Evolutionary conservation across 2,797 vertebrate genomes (phyloP), one percentile per base, ranked within the genome.

Genomic region (Phylloscopus collybita): DNA sequence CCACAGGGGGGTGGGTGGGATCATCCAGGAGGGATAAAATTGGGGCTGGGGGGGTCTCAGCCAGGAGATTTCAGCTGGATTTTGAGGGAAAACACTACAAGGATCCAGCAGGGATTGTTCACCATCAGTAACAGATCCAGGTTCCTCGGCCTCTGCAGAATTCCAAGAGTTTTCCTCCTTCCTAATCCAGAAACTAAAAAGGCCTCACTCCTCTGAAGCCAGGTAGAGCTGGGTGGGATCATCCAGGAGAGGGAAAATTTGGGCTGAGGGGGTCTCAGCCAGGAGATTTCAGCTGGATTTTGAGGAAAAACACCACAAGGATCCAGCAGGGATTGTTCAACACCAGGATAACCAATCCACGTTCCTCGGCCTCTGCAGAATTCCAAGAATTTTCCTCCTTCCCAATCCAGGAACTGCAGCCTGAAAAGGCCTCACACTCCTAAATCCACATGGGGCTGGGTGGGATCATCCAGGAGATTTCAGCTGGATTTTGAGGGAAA

Each of bases 271-370:
- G 36, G 36, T 38, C 36, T 38, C 36, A 38, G 36, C 36, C 36
- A 38, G 36, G 36, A 38, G 36, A 38, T 38, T 38, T 40, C 5
- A 11, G 3, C 7, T 32, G 36, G 26, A 8, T 69, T 76, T 44
- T 69, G 25, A 4, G 21, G 59, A 5, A 10, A 60, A 69, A 1
- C 1, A 0, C 18, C 1, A 0, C 18, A 27, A 1, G 27, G 44
- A 57, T 57, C n/a, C 47, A 27, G n/a, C 25, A 8, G 65, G n/a
- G n/a, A 54, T 32, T 20, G 30, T 54, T 21, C 30, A 32, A 19
- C 40, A 14, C 61, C 50, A 25, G 50, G 50, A 56, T 16, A 8
- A 25, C 54, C 51, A 10, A 44, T 9, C 45, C 54, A 3, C 0
- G 8, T 13, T 44, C 25, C 18, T 19, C 5, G 44, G 32, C 12